A percentile compares a stretch with the other conserved stretches of the same genome.
phyloP scores from a whole-genome alignment of 1,140 invertebrate species.

The Ruditapes philippinarum region DNA sequence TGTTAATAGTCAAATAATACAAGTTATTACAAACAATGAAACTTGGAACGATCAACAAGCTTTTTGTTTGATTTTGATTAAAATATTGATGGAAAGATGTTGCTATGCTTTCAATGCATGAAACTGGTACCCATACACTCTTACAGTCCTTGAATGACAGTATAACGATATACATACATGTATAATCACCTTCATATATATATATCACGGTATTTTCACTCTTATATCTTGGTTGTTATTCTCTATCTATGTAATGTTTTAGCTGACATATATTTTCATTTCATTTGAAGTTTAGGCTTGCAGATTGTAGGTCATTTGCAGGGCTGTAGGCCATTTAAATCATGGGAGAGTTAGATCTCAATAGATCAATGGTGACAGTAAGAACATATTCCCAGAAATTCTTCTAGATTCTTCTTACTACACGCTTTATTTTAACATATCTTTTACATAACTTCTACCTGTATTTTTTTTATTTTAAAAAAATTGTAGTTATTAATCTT shows the following conservation, averaged over 20 bases:
- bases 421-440: too few species aligned
- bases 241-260: not conserved
- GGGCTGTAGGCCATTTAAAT: not conserved
- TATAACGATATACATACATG: not conserved
- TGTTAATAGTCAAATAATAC: too few species aligned
- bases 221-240: not conserved
- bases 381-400: not conserved
- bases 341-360: not conserved
- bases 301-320: not conserved
- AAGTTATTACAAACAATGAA: too few species aligned
- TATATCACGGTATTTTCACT: not conserved
- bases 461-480: too few species aligned
- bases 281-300: slow-evolving; percentile 25
- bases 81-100: not conserved
- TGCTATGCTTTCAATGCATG: too few species aligned
- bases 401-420: too few species aligned
- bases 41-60: too few species aligned
- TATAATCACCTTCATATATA: not conserved
- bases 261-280: slow-evolving; percentile 1
- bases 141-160: too few species aligned
- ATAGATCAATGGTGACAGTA: not conserved
- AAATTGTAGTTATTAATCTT: too few species aligned
- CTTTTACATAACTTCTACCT: too few species aligned
- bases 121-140: too few species aligned
- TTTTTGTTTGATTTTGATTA: too few species aligned